These are phyloP conservation scores for Cavia aperea DNA, from an alignment of 2,113 vertebrate genomes.

Conservation along the genomic window DNA sequence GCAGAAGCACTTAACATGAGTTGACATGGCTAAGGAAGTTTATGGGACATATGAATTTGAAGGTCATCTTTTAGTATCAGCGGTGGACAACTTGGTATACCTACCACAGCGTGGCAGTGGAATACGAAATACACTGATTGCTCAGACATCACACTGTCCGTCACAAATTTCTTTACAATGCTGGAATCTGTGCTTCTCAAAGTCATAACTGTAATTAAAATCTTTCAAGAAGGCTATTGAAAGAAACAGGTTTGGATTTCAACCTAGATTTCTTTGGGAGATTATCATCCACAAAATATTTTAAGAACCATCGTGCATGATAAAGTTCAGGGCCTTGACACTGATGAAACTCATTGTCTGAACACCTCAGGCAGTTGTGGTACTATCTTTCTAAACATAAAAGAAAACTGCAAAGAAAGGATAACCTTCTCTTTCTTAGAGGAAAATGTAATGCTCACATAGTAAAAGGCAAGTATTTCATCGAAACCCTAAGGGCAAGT, in stretches of 20 bases:
- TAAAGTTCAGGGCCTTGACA: background rate
- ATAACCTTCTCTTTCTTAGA: background rate
- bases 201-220: background rate
- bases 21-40: background rate
- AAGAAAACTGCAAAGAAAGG: background rate
- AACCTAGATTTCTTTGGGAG: background rate
- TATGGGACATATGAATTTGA: background rate
- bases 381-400: background rate
- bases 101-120: background rate
- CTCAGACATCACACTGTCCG: background rate
- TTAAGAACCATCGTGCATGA: background rate
- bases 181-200: background rate
- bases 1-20: background rate
- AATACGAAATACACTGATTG: background rate
- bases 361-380: too few relatives aligned
- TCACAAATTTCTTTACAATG: background rate
- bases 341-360: background rate
- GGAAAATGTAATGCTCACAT: background rate
- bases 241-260: background rate
- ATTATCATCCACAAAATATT: background rate
- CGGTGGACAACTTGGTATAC: background rate
- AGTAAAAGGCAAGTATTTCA: background rate
- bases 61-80: background rate
- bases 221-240: background rate
- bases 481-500: background rate